Conservation (phyloP, 2,113 vertebrate genomes). For the Paradoxurus hermaphroditus region DNA sequence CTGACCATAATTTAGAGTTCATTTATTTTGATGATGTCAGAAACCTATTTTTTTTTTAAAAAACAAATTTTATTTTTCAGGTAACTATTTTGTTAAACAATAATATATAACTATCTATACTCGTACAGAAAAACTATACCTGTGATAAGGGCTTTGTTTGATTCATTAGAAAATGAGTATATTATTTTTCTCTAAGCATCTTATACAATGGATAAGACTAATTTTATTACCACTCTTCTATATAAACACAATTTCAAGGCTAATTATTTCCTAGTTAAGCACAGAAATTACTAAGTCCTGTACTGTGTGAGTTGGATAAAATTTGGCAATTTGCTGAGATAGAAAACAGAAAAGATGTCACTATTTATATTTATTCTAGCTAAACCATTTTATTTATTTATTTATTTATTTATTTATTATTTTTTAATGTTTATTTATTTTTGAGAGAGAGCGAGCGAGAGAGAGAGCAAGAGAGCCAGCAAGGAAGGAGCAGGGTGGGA, state of each 20-base stretch:
- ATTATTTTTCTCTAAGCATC: neutral
- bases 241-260: conserved; percentile 1
- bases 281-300: neutral
- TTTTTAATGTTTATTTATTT: too few relatives aligned
- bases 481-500: too few relatives aligned
- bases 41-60: neutral
- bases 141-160: neutral
- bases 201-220: neutral
- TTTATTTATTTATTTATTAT: too few relatives aligned
- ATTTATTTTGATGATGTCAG: neutral
- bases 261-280: conserved; percentile 19
- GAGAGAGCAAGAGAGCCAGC: too few relatives aligned
- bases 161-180: neutral
- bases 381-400: too few relatives aligned
- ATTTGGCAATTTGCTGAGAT: neutral
- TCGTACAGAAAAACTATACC: neutral
- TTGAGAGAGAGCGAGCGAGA: too few relatives aligned
- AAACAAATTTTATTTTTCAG: neutral
- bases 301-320: neutral
- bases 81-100: neutral
- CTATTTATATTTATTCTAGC: neutral
- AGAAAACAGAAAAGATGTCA: neutral
- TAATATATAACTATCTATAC: neutral
- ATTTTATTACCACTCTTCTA: neutral
- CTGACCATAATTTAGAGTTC: neutral